phyloP scores from a whole-genome alignment of 1,140 invertebrate species.

The Gryon sp. region DNA sequence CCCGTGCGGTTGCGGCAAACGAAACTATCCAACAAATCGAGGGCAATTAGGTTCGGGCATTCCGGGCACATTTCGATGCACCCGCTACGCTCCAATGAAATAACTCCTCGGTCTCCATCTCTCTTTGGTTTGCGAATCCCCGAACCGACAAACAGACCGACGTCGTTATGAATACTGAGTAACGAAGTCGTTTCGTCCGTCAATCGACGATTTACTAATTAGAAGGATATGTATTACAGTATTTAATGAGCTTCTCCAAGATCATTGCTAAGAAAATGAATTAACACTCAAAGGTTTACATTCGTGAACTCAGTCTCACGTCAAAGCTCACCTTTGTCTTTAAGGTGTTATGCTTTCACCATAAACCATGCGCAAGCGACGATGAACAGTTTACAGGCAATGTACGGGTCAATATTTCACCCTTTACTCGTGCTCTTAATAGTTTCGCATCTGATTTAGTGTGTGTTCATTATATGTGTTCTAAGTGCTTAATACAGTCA shows the following conservation, averaged over 20 bases:
- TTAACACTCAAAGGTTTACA: constrained; percentile 13
- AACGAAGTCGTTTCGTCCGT: constrained; percentile 42
- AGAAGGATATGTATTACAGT: constrained; percentile 41
- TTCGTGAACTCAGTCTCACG: not conserved
- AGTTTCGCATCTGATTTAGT: constrained; percentile 45
- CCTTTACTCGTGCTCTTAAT: constrained; percentile 19
- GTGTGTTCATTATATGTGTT: constrained; percentile 21
- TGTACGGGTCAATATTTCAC: constrained; percentile 27
- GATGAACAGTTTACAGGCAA: constrained; percentile 22
- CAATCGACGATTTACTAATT: constrained; percentile 70
- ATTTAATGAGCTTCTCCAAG: constrained; percentile 65
- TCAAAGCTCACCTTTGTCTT: constrained; percentile 25
- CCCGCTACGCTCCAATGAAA: constrained; percentile 25
- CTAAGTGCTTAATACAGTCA: constrained; percentile 44
- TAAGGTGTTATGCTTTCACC: constrained; percentile 47
- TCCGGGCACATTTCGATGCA: constrained; percentile 38
- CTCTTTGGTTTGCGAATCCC: constrained; percentile 26
- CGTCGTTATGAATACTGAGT: constrained; percentile 30
- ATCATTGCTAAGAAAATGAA: constrained; percentile 31
- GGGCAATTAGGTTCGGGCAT: constrained; percentile 44
- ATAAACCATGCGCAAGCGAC: constrained; percentile 35
- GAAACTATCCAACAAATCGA: constrained; percentile 45
- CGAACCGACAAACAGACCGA: constrained; percentile 31
- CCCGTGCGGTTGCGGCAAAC: constrained; percentile 14
- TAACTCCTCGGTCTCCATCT: constrained; percentile 15